Conservation (phyloP, 1,140 invertebrate species). For the Procambarus clarkii region DNA sequence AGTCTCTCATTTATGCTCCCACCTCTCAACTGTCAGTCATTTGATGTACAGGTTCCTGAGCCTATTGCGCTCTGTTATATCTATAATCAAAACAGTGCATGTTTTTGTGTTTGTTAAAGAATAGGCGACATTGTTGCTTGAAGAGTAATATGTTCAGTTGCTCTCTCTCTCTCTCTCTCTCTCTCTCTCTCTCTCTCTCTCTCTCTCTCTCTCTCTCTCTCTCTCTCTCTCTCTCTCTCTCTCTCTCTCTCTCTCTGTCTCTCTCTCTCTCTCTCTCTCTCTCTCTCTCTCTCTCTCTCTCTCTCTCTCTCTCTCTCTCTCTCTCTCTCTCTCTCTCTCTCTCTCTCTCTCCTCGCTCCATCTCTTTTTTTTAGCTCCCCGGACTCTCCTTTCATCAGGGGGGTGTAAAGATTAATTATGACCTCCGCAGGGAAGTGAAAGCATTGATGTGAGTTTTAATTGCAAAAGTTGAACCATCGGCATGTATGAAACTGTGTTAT, state of each 20-base stretch:
- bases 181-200: no score
- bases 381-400: conserved; percentile 28
- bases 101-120: no score
- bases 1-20: no score
- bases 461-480: conserved; percentile 63
- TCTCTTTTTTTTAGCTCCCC: conserved; percentile 13
- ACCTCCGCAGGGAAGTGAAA: conserved; percentile 42
- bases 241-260: background rate
- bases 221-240: background rate
- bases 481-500: conserved; percentile 48
- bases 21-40: no score
- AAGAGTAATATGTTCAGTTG: no score
- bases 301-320: background rate
- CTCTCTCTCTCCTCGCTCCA: background rate
- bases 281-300: background rate
- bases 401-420: conserved; percentile 66
- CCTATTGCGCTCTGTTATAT: no score
- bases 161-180: no score
- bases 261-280: background rate
- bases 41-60: no score
- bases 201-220: no score
- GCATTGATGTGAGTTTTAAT: conserved; percentile 68
- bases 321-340: conserved; percentile 3
- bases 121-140: no score
- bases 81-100: no score